Evolutionary conservation across 35 echinoderm and acorn worm species (phyloP), one percentile per base, ranked within the genome.

Genomic region (Apostichopus californicus): DNA sequence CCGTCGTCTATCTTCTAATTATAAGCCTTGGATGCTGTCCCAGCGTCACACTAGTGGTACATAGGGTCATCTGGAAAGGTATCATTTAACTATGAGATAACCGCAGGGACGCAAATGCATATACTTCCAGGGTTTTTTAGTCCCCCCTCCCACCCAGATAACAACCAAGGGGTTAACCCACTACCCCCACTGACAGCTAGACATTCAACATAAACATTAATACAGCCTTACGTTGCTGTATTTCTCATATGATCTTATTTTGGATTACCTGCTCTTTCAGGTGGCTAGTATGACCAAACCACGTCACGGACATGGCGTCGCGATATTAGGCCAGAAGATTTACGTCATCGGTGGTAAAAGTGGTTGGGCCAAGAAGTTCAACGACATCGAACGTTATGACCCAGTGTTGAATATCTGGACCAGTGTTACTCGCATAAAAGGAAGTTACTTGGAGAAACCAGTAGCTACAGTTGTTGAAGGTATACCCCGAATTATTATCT

Each of bases 361-460:
- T 71, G 97, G 97, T 78, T 96, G 95, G 97, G 92, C 95, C 5
- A 92, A 94, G 55, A 92, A 93, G 8, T 99, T 96, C 78, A 99
- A 99, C 90, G 97, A 99, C 63, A 93, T 99, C 21, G 97, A 99
- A 59, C 58, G 95, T 54, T 99, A 96, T 78, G 97, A 99, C 58
- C 94, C 97, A 56, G 82, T 66, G 0, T 70, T 92, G 22, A 93
- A 99, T 77, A 92, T 94, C 3, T 99, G 95, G 97, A 92, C 93
- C 18, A 78, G 83, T 66, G 84, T 99, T 22, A 93, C 93, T 22
- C 72, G 97, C 8, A 94, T 99, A 15, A 98, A 98, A 80, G 97
- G 97, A 21, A 96, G 95, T 65, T 98, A 96, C 68, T 34, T 98
- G 12, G 97, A 98, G 77, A 96, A 94, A 73, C 97, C 97, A 8